Conservation (phyloP, 1,140 invertebrate genomes). For the Lordiphosa stackelbergi region DNA sequence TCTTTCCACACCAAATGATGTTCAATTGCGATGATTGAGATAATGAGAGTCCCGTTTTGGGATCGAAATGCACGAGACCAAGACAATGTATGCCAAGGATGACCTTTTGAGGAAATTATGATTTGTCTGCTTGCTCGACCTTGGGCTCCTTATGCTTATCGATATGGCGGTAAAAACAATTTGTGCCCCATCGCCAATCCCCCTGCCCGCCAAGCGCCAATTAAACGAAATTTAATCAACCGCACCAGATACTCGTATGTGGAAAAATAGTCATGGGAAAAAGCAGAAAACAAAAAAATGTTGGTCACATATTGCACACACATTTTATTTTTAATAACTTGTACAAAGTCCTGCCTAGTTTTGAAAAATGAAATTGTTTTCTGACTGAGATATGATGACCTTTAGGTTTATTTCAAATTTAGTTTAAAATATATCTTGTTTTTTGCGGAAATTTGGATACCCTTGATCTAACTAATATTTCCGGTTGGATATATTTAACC, state of each 20-base stretch:
- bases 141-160: conserved; percentile 10
- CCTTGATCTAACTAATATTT: too few species aligned
- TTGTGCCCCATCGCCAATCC: conserved; percentile 5
- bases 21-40: conserved; percentile 69
- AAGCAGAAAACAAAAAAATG: conserved; percentile 14
- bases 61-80: conserved; percentile 32
- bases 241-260: conserved; percentile 19
- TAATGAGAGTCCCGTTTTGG: conserved; percentile 63
- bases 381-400: too few species aligned
- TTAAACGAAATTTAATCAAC: conserved; percentile 57
- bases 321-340: conserved; percentile 17
- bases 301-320: conserved; percentile 42
- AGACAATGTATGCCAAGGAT: conserved; percentile 22
- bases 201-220: conserved; percentile 5
- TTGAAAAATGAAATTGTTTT: too few species aligned
- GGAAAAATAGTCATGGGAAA: conserved; percentile 9
- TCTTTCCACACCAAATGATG: conserved; percentile 64
- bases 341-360: too few species aligned
- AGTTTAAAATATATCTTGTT: too few species aligned
- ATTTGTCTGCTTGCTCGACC: conserved; percentile 29
- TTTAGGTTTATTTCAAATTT: too few species aligned
- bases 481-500: too few species aligned
- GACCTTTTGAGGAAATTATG: conserved; percentile 72
- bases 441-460: too few species aligned
- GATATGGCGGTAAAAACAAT: conserved; percentile 23